Evolutionary conservation across 2,888 invertebrate species (phyloP), one percentile per base, ranked within the genome.

Genomic region (Leucoma salicis): DNA sequence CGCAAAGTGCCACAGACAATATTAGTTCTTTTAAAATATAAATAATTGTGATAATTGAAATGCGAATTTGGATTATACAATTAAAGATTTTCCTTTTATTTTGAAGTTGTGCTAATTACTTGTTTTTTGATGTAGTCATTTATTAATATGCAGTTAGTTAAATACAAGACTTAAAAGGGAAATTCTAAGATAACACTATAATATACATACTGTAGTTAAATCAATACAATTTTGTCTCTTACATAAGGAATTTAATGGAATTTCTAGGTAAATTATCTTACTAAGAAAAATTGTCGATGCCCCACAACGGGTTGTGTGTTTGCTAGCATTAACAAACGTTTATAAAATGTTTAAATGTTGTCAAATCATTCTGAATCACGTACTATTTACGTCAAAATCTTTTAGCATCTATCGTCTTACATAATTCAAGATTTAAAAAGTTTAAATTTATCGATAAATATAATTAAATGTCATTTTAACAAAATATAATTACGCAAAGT

Each of bases 1-100:
- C 78, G 42, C 48, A 52, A 49, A 80, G 82, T 84, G 82, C 79
- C 79, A 79, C 78, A 78, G 83, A 83, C 84, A 84, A 83, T 83
- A 83, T 82, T 78, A 78, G 65, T 79, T 83, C 58, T 70, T 74
- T 74, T 74, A 60, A 60, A 63, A 61, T 48, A 43, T 29, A 43
- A 50, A 50, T 46, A 50, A 54, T 54, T 66, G 60, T 63, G 64
- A 61, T 61, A 60, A 52, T 40, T 36, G 39, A 53, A 51, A 57
- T 45, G 57, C 57, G 56, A 63, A 51, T 54, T 58, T 50, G 46
- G 52, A 58, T 54, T 48, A 46, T 47, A 45, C 32, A 47, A 51
- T 50, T 56, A 42, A 47, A 57, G 57, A n/a, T n/a, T n/a, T n/a
- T n/a, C n/a, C n/a, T n/a, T n/a, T 60, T 39, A 53, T 60, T n/a